phyloP scores from a whole-genome alignment of 2,888 invertebrate genomes.

The Patella ulyssiponensis region DNA sequence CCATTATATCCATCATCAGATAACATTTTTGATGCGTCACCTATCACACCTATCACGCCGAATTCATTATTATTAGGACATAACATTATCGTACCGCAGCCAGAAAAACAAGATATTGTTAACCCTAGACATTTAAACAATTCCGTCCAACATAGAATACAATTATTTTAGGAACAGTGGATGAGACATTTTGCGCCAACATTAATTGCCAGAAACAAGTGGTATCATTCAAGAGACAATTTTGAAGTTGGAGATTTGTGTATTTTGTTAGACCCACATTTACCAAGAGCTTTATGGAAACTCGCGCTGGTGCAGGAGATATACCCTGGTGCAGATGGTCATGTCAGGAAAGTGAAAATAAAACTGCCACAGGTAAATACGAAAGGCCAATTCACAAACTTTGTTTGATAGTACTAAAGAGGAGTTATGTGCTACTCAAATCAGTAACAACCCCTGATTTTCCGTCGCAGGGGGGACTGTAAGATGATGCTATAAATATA shows the following conservation, averaged over 20 bases:
- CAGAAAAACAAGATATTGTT: neutral
- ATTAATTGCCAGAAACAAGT: neutral
- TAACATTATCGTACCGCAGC: neutral
- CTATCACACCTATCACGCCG: neutral
- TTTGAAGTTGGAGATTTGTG: neutral
- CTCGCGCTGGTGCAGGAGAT: neutral
- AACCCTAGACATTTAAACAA: neutral
- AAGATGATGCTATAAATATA: too few relatives aligned
- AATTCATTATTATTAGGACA: neutral
- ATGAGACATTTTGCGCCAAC: neutral
- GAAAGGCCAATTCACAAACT: constrained; percentile 2
- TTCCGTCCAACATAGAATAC: neutral
- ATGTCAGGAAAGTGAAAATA: neutral
- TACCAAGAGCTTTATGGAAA: neutral
- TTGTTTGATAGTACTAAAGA: neutral
- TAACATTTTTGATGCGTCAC: neutral
- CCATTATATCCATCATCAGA: neutral
- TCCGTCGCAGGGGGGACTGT: too few relatives aligned
- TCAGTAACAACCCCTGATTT: neutral
- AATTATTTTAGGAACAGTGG: neutral
- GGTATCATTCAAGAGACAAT: neutral
- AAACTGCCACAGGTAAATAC: neutral
- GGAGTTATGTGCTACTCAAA: neutral
- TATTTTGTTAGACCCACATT: neutral
- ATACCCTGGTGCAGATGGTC: neutral